phyloP scores from a whole-genome alignment of 2,888 invertebrate genomes.

The Cephonodes hylas region DNA sequence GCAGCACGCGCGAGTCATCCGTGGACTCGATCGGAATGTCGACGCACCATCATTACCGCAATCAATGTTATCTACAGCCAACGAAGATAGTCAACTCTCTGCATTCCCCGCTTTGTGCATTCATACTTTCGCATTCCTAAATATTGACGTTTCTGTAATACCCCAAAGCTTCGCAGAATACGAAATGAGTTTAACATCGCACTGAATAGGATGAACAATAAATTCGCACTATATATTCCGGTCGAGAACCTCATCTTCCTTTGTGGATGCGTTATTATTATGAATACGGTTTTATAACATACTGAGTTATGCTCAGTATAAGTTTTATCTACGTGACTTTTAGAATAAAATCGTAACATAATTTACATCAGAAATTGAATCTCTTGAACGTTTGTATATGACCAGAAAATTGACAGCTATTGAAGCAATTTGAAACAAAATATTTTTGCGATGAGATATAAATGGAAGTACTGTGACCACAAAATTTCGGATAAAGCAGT shows the following conservation, averaged over 20 bases:
- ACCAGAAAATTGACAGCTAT: not conserved
- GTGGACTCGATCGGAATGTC: not conserved
- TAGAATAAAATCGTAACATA: not conserved
- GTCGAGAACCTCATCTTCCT: not conserved
- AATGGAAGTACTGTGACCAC: not conserved
- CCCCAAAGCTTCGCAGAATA: not conserved
- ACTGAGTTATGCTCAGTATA: not conserved
- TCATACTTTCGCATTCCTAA: constrained; percentile 28
- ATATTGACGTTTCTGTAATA: constrained; percentile 22
- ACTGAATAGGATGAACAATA: not conserved
- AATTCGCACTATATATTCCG: not conserved
- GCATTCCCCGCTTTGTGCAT: constrained; percentile 33
- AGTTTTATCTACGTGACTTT: not conserved
- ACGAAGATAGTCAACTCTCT: constrained; percentile 31
- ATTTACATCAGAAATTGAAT: no score
- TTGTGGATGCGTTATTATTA: not conserved
- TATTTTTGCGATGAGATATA: not conserved
- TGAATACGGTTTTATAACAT: not conserved
- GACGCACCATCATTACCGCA: constrained; percentile 30
- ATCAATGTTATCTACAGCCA: constrained; percentile 28
- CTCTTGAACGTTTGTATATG: not conserved
- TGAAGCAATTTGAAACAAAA: not conserved
- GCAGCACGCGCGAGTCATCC: not conserved
- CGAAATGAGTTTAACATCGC: not conserved
- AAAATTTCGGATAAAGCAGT: not conserved